Evolutionary conservation across 2,113 vertebrate species (phyloP), one percentile per base, ranked within the genome.

Genomic region (Anser brachyrhynchus): DNA sequence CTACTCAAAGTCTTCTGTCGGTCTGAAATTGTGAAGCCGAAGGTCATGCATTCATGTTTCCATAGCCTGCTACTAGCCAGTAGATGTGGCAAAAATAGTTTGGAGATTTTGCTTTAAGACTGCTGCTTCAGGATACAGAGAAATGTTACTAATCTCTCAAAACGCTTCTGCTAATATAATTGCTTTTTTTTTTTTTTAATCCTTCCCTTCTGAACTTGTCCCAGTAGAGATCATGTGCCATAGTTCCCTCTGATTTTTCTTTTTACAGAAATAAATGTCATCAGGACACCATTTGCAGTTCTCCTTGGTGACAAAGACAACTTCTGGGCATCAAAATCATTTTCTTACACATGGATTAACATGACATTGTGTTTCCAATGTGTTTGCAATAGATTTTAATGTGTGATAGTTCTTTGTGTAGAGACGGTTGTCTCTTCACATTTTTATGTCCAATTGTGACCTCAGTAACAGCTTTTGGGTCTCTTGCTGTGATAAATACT

Each of bases 221-320:
- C 76, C 65, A 37, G 23, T 31, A 57, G 52, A 70, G 18, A 76
- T 2, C 31, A 54, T 8, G 44, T 91, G 78, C 21, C 43, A 72
- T 0, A 0, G 7, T 92, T 62, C 29, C 66, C 55, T 94, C 87
- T 80, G 62, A 59, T 93, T 92, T 69, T 88, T 74, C 33, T 79
- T 93, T 92, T 89, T 92, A 84, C 62, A 87, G 67, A 71, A 94
- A 66, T 76, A 87, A 82, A 91, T 73, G 73, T 69, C 76, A 76
- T 73, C 29, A 91, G 86, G 92, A 76, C 41, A 91, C 54, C 41
- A 92, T 91, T 72, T 95, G 39, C 44, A 91, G 83, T 90, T 97
- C 44, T 86, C 75, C 62, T 89, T 89, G 84, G 81, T 95, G 66
- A 51, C 69, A 96, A 96, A 95, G 77, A 80, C 74, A 67, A 89